phyloP scores from a whole-genome alignment of 2,113 vertebrate species.

The Anoplopoma fimbria region DNA sequence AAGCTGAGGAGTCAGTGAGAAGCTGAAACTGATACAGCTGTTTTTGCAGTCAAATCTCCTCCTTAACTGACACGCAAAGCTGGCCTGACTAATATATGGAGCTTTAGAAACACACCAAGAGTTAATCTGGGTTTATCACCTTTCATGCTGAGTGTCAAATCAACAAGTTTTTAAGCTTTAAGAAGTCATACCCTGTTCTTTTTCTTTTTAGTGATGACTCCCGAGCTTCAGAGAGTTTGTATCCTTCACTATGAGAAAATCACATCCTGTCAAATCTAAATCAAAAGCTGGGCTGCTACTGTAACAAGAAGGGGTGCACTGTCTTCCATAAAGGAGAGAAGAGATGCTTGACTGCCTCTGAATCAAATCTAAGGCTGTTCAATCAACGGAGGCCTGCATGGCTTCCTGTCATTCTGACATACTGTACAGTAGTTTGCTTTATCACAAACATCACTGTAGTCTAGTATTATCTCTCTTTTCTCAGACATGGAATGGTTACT shows the following conservation, averaged over 20 bases:
- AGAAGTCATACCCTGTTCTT: slow-evolving; percentile 20
- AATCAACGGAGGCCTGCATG: slow-evolving; percentile 15
- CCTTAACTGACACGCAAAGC: slow-evolving; percentile 47
- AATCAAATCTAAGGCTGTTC: slow-evolving; percentile 41
- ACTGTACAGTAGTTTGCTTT: slow-evolving; percentile 9
- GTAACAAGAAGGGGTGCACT: slow-evolving; percentile 18
- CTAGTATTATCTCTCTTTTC: neutral
- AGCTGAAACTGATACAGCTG: slow-evolving; percentile 24
- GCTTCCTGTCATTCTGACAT: slow-evolving; percentile 45
- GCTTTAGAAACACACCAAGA: slow-evolving; percentile 57
- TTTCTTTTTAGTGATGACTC: slow-evolving; percentile 34
- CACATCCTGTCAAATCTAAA: slow-evolving; percentile 28
- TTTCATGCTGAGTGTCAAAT: slow-evolving; percentile 56
- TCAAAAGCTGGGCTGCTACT: slow-evolving; percentile 31
- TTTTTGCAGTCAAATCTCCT: slow-evolving; percentile 49
- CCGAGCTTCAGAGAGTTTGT: slow-evolving; percentile 5
- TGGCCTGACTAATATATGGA: slow-evolving; percentile 52
- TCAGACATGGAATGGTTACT: neutral
- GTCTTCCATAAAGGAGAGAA: slow-evolving; percentile 27
- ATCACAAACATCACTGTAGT: neutral
- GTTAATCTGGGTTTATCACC: slow-evolving; percentile 49
- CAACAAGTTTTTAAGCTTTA: slow-evolving; percentile 58
- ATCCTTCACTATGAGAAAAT: slow-evolving; percentile 46
- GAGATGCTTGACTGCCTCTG: slow-evolving; percentile 20
- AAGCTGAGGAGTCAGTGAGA: slow-evolving; percentile 9